Base-by-base conservation (phyloP, 2,797 vertebrate species). In the Paguma larvata region DNA sequence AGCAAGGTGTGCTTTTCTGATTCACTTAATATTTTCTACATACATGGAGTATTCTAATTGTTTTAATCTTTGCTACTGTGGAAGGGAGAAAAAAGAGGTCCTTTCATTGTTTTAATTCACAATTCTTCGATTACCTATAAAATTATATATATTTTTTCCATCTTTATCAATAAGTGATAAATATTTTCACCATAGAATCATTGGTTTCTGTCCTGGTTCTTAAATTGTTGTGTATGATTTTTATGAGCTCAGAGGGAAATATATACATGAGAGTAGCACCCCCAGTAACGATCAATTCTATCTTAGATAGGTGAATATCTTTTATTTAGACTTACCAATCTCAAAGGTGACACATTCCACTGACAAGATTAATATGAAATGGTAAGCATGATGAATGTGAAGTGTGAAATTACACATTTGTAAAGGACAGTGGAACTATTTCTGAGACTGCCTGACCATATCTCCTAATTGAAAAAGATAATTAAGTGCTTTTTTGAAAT, bases 101-200 rank as follows among this genome's bases (percentile, higher is more conserved):
- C 63, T 65, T 21, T 78, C 5, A 25, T 34, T 53, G n/a, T 85
- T 93, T 95, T 32, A 48, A 62, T 62, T 70, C 18, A 67, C 41
- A 79, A 8, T 62, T 93, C 41, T 89, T 89, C 72, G 67, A n/a
- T 85, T 89, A 83, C 12, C 91, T 70, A 3, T 78, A 72, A 89
- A 70, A 46, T 67, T 79, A 27, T 19, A 38, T 34, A 25, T 23
- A 13, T 41, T 32, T 83, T 82, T 79, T n/a, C 44, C 38, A 68
- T n/a, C 10, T 46, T 79, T 91, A 68, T 19, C 16, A 59, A 89
- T 84, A 86, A 68, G 18, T 51, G 15, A 62, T 56, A 56, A 0
- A 53, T 2, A 41, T 63, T 73, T 87, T 86, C 23, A 79, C 44
- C 18, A n/a, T 12, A 83, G 21, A 67, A 11, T 73, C 32, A 62